Base-by-base conservation (phyloP, 2,888 invertebrate genomes). In the Latheticus oryzae region DNA sequence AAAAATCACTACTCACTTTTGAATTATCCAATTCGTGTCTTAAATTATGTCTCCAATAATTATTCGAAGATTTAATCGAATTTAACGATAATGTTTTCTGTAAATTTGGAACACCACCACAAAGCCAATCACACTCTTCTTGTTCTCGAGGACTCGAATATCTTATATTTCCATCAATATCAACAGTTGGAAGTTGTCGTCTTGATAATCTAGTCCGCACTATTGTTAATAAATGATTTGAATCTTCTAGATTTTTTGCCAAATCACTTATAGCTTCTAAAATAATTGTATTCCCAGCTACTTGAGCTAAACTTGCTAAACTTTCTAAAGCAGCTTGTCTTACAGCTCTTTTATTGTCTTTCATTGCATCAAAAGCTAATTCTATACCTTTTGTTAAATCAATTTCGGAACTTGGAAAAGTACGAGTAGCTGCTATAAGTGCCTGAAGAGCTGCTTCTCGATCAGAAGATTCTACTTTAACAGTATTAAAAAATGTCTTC, bases 311-410 rank as follows among this genome's bases (percentile, higher is more conserved):
- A 13, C 89, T 87, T 0, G 93, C 90, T 35, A 93, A 78, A 19
- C 90, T 87, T 75, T 94, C 93, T 47, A 94, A 83, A 51, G 84
- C 90, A 60, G 85, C 94, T 79, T 85, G 94, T 70, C 85, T 86
- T 61, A 88, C 95, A 68, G 85, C 86, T 74, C 87, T 85, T 68
- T 88, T 92, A 64, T 84, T 86, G 74, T 76, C 87, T 66, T 70
- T 81, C 35, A 77, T 63, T 15, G 74, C 60, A 11, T 67, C 61
- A 45, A 74, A 64, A 28, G 77, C 72, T 40, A 83, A 71, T 58
- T 75, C 57, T 30, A 77, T 66, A 30, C 69, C 75, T 68, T 65
- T 76, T 7, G 40, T 51, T 75, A 82, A 73, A 81, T 88, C 87
- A 71, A 90, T 86, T 65, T 90, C 89, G 40, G 87, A 87, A 69